These are phyloP conservation scores for Chinchilla lanigera DNA, from an alignment of 2,113 vertebrate genomes.

Conservation along the genomic window DNA sequence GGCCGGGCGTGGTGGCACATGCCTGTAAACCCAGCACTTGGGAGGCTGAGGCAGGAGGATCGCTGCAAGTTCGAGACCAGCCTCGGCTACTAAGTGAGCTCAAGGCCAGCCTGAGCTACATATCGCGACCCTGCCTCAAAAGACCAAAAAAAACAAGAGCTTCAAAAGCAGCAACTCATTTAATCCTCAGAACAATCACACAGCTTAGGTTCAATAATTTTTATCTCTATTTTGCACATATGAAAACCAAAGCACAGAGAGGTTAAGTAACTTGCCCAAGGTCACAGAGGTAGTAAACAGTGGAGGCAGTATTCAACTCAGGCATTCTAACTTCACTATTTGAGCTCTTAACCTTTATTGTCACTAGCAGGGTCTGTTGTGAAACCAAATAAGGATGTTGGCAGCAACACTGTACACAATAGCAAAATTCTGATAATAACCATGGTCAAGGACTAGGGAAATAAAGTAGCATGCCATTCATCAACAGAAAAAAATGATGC, in stretches of 20 bases:
- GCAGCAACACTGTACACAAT: background rate
- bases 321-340: background rate
- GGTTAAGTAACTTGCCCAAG: background rate
- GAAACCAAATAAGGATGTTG: background rate
- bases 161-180: background rate
- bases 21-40: too few relatives aligned
- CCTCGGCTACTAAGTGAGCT: too few relatives aligned
- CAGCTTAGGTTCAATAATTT: background rate
- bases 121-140: too few relatives aligned
- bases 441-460: background rate
- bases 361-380: background rate
- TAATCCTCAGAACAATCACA: background rate
- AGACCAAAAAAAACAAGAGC: too few relatives aligned
- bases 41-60: too few relatives aligned
- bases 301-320: background rate
- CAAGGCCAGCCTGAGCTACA: too few relatives aligned
- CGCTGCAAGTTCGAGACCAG: too few relatives aligned
- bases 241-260: slow-evolving; percentile 30
- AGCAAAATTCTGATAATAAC: slow-evolving; percentile 5
- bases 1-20: too few relatives aligned
- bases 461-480: background rate
- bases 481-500: background rate
- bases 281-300: background rate
- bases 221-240: background rate
- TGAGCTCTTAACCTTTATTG: background rate